A percentile compares a stretch with the other conserved stretches of the same genome.
phyloP scores from a whole-genome alignment of 2,888 invertebrate genomes.

The Palloptera scutellata region DNA sequence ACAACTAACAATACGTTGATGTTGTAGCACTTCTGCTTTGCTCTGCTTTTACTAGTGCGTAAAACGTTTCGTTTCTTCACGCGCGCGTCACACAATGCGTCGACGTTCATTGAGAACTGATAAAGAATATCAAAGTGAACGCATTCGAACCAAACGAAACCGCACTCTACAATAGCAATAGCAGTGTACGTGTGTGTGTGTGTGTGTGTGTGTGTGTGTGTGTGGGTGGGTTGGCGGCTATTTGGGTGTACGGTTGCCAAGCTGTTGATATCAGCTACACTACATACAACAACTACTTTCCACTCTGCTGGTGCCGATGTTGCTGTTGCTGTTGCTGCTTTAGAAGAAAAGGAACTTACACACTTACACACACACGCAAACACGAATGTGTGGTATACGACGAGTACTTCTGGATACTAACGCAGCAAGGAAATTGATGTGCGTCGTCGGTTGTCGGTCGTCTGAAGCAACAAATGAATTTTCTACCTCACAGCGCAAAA shows the following conservation, averaged over 20 bases:
- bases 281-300: neutral
- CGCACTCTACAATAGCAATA: conserved; percentile 22
- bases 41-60: conserved; percentile 28
- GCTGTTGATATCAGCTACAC: neutral
- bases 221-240: neutral
- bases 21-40: conserved; percentile 20
- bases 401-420: neutral
- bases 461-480: conserved; percentile 23
- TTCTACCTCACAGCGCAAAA: no score
- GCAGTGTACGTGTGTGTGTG: conserved; percentile 25
- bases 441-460: neutral
- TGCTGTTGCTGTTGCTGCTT: no score
- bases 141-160: conserved; percentile 16
- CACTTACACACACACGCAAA: neutral
- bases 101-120: conserved; percentile 53
- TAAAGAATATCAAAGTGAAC: conserved; percentile 41
- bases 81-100: no score
- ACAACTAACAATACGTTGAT: conserved; percentile 18
- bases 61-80: no score
- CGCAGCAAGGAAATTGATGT: neutral
- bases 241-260: conserved; percentile 1
- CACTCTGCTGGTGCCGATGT: no score
- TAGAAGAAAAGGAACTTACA: no score
- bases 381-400: neutral
- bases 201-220: neutral